These are phyloP conservation scores for Clusia tigrina DNA, from an alignment of 2,888 invertebrate genomes.

Conservation along the genomic window DNA sequence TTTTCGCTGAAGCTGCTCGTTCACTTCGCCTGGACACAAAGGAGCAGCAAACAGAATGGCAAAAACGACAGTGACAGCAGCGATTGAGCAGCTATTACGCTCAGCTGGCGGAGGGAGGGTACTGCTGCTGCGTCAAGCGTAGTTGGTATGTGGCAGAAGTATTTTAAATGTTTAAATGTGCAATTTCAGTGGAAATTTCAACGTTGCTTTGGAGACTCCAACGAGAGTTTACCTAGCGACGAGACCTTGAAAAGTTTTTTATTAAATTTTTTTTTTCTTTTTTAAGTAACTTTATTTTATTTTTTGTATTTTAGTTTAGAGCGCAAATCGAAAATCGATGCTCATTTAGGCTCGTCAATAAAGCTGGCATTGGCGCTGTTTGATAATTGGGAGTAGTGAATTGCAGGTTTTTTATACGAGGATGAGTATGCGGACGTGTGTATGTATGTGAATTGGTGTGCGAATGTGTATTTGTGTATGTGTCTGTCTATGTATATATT, in stretches of 20 bases:
- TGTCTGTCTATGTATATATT: slow-evolving; percentile 13
- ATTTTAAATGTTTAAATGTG: too few species aligned
- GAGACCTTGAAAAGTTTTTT: slow-evolving; percentile 20
- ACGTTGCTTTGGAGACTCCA: too few species aligned
- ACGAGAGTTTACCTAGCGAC: too few species aligned
- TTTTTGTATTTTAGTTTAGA: not conserved
- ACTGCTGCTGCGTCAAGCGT: too few species aligned
- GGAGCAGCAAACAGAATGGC: not conserved
- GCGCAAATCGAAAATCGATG: not conserved
- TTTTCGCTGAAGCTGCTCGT: slow-evolving; percentile 40
- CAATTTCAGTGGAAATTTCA: too few species aligned
- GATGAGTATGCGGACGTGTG: too few species aligned
- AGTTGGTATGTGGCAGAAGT: too few species aligned
- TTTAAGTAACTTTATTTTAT: not conserved
- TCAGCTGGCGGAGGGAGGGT: too few species aligned
- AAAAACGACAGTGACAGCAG: too few species aligned
- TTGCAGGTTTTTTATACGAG: too few species aligned
- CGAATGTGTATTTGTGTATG: slow-evolving; percentile 11
- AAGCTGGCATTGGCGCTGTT: not conserved
- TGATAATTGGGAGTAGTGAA: too few species aligned
- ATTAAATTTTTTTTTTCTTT: slow-evolving; percentile 1
- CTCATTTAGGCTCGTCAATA: not conserved
- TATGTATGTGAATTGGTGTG: slow-evolving; percentile 9
- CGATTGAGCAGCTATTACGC: too few species aligned
- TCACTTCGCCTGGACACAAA: not conserved